Conservation (phyloP, 2,113 vertebrate species). For the Mesembrinibis cayennensis region DNA sequence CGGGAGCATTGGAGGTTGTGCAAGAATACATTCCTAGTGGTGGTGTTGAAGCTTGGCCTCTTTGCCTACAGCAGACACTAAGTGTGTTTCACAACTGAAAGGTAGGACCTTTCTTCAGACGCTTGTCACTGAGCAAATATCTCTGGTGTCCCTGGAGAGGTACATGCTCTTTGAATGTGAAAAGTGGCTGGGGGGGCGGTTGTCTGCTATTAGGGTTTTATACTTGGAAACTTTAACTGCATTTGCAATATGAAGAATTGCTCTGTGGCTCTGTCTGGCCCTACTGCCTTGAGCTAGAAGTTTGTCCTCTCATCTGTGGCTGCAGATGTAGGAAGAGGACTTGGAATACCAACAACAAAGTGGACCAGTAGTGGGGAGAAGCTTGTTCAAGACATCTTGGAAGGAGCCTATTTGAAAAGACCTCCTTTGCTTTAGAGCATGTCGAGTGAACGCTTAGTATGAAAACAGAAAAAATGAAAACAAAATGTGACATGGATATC, state of each 20-base stretch:
- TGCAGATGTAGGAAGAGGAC: background rate
- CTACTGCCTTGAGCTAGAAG: background rate
- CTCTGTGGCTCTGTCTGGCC: background rate
- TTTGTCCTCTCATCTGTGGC: background rate
- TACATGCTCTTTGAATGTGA: background rate
- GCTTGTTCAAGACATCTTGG: background rate
- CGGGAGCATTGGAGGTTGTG: background rate
- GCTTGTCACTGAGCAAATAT: background rate
- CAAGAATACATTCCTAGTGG: background rate
- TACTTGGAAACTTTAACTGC: background rate
- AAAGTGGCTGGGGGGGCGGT: background rate
- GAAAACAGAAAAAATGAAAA: background rate
- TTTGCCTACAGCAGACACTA: background rate
- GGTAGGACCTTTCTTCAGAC: background rate
- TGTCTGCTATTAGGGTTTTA: background rate
- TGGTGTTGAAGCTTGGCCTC: background rate
- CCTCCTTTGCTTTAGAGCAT: background rate
- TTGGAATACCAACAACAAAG: background rate
- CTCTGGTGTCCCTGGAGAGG: background rate
- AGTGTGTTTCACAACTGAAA: background rate
- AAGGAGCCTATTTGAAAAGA: background rate
- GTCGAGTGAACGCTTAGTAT: background rate
- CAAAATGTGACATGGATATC: background rate
- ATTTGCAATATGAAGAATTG: background rate
- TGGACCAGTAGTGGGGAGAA: background rate